These are phyloP conservation scores for Drosophila mayri DNA, from an alignment of 1,140 invertebrate genomes.

Conservation along the genomic window DNA sequence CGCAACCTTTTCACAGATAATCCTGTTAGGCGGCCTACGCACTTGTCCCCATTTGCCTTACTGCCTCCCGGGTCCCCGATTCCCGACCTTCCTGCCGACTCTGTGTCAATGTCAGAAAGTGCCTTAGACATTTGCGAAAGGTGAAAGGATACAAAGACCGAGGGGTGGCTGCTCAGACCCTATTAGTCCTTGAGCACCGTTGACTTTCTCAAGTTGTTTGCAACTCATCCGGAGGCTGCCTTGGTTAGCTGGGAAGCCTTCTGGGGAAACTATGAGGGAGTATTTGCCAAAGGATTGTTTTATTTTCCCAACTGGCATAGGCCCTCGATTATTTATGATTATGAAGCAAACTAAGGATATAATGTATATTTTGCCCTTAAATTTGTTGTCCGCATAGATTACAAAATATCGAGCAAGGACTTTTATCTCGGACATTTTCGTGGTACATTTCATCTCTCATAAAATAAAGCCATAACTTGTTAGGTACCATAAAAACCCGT, in stretches of 20 bases:
- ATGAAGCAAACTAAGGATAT: neutral
- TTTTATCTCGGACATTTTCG: slow-evolving; percentile 1
- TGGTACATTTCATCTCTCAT: neutral
- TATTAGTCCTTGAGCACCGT: slow-evolving; percentile 30
- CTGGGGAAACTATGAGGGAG: slow-evolving; percentile 10
- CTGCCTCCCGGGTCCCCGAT: slow-evolving; percentile 1
- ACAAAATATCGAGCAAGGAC: neutral
- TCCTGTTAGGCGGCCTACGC: slow-evolving; percentile 12
- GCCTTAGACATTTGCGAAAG: slow-evolving; percentile 53
- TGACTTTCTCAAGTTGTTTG: slow-evolving; percentile 55
- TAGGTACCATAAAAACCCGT: slow-evolving; percentile 1
- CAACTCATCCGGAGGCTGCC: slow-evolving; percentile 8
- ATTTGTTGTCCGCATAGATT: slow-evolving; percentile 4
- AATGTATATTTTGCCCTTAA: neutral
- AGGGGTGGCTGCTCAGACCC: slow-evolving; percentile 14
- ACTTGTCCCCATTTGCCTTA: slow-evolving; percentile 10
- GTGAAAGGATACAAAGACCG: slow-evolving; percentile 39
- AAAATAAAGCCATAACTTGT: slow-evolving; percentile 4
- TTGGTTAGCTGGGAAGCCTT: neutral
- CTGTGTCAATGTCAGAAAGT: slow-evolving; percentile 55
- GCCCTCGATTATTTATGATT: neutral
- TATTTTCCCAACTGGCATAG: slow-evolving; percentile 1
- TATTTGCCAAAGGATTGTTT: neutral
- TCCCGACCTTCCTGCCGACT: slow-evolving; percentile 3
- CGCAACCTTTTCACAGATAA: slow-evolving; percentile 44